Base-by-base conservation (phyloP, 2,888 invertebrate species). In the Drosophila fungiperda region DNA sequence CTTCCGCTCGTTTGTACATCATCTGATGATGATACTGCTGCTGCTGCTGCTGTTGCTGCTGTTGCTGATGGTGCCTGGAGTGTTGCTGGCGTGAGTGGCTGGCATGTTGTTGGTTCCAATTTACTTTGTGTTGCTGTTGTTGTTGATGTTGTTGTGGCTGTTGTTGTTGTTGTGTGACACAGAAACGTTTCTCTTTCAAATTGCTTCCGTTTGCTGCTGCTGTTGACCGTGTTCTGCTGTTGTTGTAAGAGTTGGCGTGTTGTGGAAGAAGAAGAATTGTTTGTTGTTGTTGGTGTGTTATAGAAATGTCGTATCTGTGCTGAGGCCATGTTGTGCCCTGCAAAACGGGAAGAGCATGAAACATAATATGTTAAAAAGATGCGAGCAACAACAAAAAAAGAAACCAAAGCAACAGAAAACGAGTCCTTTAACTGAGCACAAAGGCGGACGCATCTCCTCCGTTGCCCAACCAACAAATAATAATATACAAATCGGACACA, bases 321-420 rank as follows among this genome's bases (percentile, higher is more conserved):
- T 93, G 93, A 93, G 93, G 93, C 93, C 93, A 93, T 93, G 92
- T 93, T 93, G 93, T 92, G 93, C 93, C 93, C 93, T 93, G 62
- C 55, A 90, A 90, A 91, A 55, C 59, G 8, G 42, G 68, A 68
- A 36, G 49, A 66, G 32, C 33, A 67, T 20, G 45, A 66, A 59
- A 55, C 65, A 83, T 62, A 53, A 68, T 38, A 78, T 60, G 70
- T 78, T 72, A 69, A 74, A 77, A 80, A 66, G 55, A 83, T 69
- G 77, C 70, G 59, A 58, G 55, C 29, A 55, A 40, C 32, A 33
- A 60, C 57, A 36, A 32, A 52, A 35, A 23, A 8, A 32, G 5
- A 17, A 49, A 6, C 2, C 9, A 1, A 49, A 17, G 23, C 8
- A 45, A 23, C 23, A 23, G 45, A 23, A 49, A 49, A 49, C 17